Percentiles rank a stretch among this genome's conserved stretches.
Evolutionary conservation across 1,140 invertebrate species (phyloP).

Genomic region (Coboldia fuscipes): DNA sequence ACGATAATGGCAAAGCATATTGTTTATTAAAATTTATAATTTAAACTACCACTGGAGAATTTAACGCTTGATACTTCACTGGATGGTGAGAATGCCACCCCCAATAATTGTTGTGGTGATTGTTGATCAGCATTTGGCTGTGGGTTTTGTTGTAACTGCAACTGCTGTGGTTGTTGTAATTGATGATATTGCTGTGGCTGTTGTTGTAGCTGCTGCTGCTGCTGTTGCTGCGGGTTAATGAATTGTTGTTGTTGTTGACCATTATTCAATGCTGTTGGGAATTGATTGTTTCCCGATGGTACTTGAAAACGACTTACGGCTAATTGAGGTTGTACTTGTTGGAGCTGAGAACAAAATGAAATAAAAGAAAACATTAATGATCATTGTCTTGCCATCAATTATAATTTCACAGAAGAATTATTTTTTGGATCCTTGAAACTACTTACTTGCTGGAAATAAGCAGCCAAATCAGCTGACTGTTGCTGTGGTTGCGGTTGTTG

Average conservation of each 20-base stretch:
- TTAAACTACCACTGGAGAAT: constrained; percentile 12
- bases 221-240: constrained; percentile 2
- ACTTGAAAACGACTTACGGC: too few species aligned
- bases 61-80: constrained; percentile 13
- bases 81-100: constrained; percentile 9
- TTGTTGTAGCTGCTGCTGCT: constrained; percentile 6
- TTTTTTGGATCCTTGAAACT: not conserved
- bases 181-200: constrained; percentile 4
- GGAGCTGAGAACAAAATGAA: not conserved
- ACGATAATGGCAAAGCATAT: too few species aligned
- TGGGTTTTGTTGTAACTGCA: not conserved
- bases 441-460: not conserved
- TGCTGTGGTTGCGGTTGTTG: not conserved
- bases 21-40: constrained; percentile 15
- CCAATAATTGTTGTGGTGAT: constrained; percentile 1
- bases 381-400: not conserved
- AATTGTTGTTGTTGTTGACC: not conserved
- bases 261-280: not conserved
- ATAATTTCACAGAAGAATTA: not conserved
- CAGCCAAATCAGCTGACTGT: not conserved
- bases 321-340: not conserved
- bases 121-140: too few species aligned
- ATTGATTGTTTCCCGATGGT: too few species aligned
- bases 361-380: not conserved
- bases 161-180: not conserved